A percentile compares a stretch with the other conserved stretches of the same genome.
Evolutionary conservation across 2,888 invertebrate genomes (phyloP).

Genomic region (Scrobipalpa costella): DNA sequence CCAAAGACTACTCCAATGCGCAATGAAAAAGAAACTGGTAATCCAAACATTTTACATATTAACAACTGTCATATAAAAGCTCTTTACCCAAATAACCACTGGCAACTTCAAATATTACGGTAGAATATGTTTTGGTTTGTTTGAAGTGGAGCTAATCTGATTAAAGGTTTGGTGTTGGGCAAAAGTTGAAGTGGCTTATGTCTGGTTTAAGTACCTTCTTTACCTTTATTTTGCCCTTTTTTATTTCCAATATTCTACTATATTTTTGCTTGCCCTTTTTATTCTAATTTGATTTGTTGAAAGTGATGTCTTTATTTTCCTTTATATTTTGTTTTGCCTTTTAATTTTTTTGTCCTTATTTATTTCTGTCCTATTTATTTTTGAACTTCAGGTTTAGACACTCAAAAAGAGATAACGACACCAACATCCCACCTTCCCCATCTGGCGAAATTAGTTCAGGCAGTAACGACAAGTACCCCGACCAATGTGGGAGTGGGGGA

Average conservation of each 20-base stretch:
- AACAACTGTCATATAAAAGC: too few species aligned
- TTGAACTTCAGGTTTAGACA: background rate
- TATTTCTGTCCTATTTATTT: background rate
- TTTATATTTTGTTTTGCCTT: background rate
- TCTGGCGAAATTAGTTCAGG: slow-evolving; percentile 55
- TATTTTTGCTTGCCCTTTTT: too few species aligned
- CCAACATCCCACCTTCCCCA: slow-evolving; percentile 64
- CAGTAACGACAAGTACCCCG: slow-evolving; percentile 71
- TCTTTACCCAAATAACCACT: too few species aligned
- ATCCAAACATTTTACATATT: slow-evolving; percentile 28
- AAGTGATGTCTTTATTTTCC: too few species aligned
- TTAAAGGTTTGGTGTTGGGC: background rate
- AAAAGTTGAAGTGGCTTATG: background rate
- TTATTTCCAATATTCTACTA: background rate
- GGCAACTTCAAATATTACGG: too few species aligned
- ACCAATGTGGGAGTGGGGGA: slow-evolving; percentile 52
- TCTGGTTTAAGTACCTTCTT: background rate
- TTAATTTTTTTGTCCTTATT: background rate
- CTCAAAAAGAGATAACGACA: slow-evolving; percentile 58
- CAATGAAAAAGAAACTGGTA: slow-evolving; percentile 48
- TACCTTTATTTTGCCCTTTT: background rate
- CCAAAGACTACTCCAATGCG: slow-evolving; percentile 54
- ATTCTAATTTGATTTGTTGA: too few species aligned
- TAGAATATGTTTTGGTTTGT: too few species aligned
- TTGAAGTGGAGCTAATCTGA: too few species aligned